Conservation (phyloP, 2,797 vertebrate species). For the Pangasius macronema region DNA sequence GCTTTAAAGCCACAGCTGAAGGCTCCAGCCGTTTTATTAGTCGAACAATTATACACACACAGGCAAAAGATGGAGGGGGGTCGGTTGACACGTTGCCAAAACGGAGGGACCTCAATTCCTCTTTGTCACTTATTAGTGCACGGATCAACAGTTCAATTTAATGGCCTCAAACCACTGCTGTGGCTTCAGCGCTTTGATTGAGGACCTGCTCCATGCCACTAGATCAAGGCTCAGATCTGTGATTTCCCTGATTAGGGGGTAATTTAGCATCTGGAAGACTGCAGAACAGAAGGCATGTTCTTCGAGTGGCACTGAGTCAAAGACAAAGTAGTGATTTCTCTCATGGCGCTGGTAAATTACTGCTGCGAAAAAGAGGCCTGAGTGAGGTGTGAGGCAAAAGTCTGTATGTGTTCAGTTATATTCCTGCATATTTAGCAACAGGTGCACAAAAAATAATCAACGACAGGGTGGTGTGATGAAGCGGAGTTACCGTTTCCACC, state of each 20-base stretch:
- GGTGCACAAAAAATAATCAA: neutral
- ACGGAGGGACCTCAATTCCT: slow-evolving; percentile 56
- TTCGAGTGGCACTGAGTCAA: slow-evolving; percentile 1
- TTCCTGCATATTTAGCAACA: neutral
- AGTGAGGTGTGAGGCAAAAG: neutral
- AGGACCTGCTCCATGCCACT: slow-evolving; percentile 44
- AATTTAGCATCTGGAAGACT: slow-evolving; percentile 57
- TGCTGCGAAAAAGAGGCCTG: neutral
- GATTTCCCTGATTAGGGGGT: slow-evolving; percentile 58
- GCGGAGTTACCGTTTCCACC: neutral
- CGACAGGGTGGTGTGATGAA: neutral
- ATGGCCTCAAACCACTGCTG: slow-evolving; percentile 40
- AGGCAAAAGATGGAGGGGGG: slow-evolving; percentile 48
- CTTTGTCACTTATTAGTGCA: slow-evolving; percentile 64
- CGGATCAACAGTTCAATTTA: slow-evolving; percentile 61
- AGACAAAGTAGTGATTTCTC: slow-evolving; percentile 28
- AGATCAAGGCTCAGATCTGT: slow-evolving; percentile 49
- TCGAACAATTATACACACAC: slow-evolving; percentile 67
- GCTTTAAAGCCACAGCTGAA: slow-evolving; percentile 46
- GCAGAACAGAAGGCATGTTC: slow-evolving; percentile 41
- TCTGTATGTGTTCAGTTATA: neutral
- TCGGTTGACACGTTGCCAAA: slow-evolving; percentile 40
- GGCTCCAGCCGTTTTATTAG: slow-evolving; percentile 66
- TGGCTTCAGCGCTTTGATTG: slow-evolving; percentile 50
- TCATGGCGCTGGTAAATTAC: neutral